Base-by-base conservation (phyloP, 2,888 invertebrate genomes). In the Ochropacha duplaris region DNA sequence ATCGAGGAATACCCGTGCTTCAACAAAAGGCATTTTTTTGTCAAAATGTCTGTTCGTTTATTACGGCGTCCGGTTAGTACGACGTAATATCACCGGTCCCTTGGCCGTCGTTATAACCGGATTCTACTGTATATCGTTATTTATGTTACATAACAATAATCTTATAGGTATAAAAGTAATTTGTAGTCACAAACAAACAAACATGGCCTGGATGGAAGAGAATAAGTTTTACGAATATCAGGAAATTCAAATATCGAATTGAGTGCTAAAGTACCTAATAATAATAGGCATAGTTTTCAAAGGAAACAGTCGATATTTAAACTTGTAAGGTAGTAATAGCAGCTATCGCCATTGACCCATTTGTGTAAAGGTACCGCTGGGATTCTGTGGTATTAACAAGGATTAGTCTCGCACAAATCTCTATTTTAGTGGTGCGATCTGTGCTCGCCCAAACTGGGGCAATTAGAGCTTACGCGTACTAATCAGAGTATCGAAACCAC, bases 401-500 rank as follows among this genome's bases (percentile, higher is more conserved):
- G 88, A 88, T 89, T 89, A 89, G 81, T 80, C 76, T 74, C 76
- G 78, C 79, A 73, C 84, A 90, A 91, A 90, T 90, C 90, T 88
- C 85, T 88, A 86, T 89, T 89, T 82, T 88, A 90, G 86, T 86
- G 82, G 81, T 77, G 74, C 84, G 86, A 86, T 87, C 84, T 83
- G 79, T 77, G 81, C 75, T 76, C 82, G 72, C 76, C 78, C 81
- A 72, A 88, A 88, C 85, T 84, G 79, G 90, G 88, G 87, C 90
- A 91, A 91, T 90, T 90, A 90, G 82, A 87, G 88, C 84, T 90
- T 87, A 88, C 81, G 75, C 76, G 68, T 76, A 77, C 79, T 86
- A 84, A 87, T 84, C 83, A 79, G 76, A 76, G 74, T 84, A 82
- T 83, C 78, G 81, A 82, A 79, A 71, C 69, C 62, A 64, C 59